phyloP scores from a whole-genome alignment of 1,140 invertebrate genomes.

The Sitobion miscanthi region DNA sequence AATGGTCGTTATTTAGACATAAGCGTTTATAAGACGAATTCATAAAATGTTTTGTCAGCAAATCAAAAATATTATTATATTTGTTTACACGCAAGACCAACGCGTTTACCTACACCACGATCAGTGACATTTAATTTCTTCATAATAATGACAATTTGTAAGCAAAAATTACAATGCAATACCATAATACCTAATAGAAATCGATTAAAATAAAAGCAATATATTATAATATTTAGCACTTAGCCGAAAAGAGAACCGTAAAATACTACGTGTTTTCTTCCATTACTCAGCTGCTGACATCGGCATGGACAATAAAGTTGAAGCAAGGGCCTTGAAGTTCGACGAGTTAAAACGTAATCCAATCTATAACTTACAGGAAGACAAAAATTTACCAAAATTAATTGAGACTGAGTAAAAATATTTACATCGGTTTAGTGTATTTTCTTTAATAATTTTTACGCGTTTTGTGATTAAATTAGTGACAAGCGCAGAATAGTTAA shows the following conservation, averaged over 20 bases:
- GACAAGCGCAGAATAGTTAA: not conserved
- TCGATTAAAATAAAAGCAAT: not conserved
- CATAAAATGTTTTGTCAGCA: not conserved
- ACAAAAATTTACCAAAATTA: not conserved
- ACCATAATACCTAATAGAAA: not conserved
- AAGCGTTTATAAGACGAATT: not conserved
- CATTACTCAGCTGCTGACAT: not conserved
- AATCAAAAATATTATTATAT: slow-evolving; percentile 1
- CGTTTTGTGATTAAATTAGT: not conserved
- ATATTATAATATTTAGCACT: not conserved
- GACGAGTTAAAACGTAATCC: not conserved
- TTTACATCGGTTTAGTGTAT: not conserved
- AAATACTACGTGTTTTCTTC: not conserved
- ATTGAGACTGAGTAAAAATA: not conserved
- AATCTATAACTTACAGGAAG: not conserved
- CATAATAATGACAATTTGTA: not conserved
- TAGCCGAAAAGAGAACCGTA: not conserved
- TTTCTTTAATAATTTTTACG: not conserved
- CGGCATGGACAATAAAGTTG: no score
- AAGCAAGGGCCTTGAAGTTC: not conserved
- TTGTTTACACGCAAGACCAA: not conserved
- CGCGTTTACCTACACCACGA: not conserved
- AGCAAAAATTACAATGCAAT: slow-evolving; percentile 1
- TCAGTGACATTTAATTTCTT: not conserved
- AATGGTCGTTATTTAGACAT: not conserved